A percentile compares a stretch with the other conserved stretches of the same genome.
Evolutionary conservation across 2,797 vertebrate species (phyloP).

Genomic region (Anas capensis): DNA sequence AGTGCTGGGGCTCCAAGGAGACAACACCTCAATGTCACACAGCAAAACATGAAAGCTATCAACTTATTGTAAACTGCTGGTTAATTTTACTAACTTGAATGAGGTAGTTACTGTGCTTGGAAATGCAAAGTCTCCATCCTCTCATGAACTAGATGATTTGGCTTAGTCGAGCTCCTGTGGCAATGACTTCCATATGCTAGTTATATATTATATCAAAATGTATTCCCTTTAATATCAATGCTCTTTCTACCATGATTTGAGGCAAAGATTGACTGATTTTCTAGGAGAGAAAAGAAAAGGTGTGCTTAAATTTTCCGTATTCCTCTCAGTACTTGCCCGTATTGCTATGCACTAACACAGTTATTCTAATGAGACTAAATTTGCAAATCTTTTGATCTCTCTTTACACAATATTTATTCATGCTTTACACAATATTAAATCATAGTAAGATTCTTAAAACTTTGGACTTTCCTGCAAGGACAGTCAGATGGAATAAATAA

Average conservation of each 20-base stretch:
- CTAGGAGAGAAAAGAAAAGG: rapidly evolving
- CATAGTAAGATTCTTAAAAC: not conserved
- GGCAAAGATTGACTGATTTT: not conserved
- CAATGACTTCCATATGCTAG: not conserved
- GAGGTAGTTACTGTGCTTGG: not conserved
- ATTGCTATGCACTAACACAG: not conserved
- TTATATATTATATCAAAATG: not conserved
- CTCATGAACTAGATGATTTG: not conserved
- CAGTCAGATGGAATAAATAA: not conserved
- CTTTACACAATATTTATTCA: not conserved
- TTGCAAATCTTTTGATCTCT: slow-evolving; percentile 37
- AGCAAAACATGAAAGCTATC: not conserved
- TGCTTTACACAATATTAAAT: not conserved
- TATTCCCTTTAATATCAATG: not conserved
- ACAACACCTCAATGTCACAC: not conserved
- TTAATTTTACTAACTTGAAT: not conserved
- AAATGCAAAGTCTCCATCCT: not conserved
- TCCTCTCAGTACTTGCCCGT: not conserved
- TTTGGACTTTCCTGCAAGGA: not conserved
- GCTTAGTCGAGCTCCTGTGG: not conserved
- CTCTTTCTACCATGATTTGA: not conserved
- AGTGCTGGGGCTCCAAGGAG: not conserved
- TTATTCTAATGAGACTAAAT: not conserved
- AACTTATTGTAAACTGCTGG: not conserved
- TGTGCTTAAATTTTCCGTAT: not conserved